Base-by-base conservation (phyloP, 2,797 vertebrate species). In the Remorina albescens region DNA sequence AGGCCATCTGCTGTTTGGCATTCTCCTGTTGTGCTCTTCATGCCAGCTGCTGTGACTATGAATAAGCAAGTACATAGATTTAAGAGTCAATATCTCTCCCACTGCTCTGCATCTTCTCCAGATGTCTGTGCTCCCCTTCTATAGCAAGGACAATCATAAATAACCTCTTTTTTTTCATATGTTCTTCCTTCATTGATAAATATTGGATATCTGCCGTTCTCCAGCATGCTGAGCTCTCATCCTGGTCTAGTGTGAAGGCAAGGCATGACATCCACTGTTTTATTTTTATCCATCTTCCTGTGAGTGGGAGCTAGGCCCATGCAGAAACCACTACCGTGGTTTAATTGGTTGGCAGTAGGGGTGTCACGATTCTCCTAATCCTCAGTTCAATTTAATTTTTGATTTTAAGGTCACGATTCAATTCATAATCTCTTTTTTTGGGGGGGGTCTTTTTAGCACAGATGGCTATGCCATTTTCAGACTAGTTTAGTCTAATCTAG, bases 271-370 rank as follows among this genome's bases (percentile, higher is more conserved):
- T 26, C 47, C 74, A 42, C 59, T 1, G 64, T 68, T 87, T 91
- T 94, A 94, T 95, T 93, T 93, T 93, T 93, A 92, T 89, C 89
- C 65, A 8, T 77, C 82, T 83, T 82, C 74, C 78, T 75, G 75
- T 70, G 55, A 90, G 87, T 42, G 73, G 80, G 67, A 86, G 67
- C 66, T 21, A 18, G 68, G 82, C 67, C 82, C 67, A 71, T 63
- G 71, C 68, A 82, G 79, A 84, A 86, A 81, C 74, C 85, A 60
- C 49, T 73, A n/a, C 77, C 44, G 55, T 51, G 79, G 75, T 87
- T 80, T 78, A 89, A 92, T 92, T 93, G 91, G 93, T 30, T n/a
- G n/a, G n/a, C n/a, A n/a, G n/a, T n/a, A n/a, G n/a, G n/a, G n/a
- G n/a, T n/a, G n/a, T n/a, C n/a, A n/a, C n/a, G n/a, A n/a, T n/a